Conservation (phyloP, 2,888 invertebrate species). For the Eristalis tenax region DNA sequence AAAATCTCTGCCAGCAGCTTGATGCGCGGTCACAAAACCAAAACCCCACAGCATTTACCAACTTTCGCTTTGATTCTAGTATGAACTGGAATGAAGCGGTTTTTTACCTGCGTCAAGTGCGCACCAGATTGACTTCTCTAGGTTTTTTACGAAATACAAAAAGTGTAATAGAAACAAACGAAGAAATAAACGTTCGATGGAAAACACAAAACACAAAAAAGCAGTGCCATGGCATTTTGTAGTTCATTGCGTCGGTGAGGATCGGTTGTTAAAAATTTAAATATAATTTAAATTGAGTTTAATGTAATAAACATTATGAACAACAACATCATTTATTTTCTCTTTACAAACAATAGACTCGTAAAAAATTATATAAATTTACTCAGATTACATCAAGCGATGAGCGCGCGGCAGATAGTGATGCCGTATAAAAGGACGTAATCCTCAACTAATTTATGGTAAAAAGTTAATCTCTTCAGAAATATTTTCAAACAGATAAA, state of each 20-base stretch:
- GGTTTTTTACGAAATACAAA: conserved; percentile 25
- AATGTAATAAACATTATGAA: not conserved
- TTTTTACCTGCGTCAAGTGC: conserved; percentile 63
- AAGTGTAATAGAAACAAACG: conserved; percentile 5
- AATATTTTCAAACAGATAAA: conserved; percentile 16
- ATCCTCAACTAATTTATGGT: conserved; percentile 20
- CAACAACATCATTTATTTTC: not conserved
- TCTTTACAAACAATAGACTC: not conserved
- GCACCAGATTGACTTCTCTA: conserved; percentile 54
- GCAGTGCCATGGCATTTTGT: not conserved
- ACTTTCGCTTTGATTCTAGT: conserved; percentile 72
- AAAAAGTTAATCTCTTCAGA: conserved; percentile 7
- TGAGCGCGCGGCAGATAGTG: conserved; percentile 10
- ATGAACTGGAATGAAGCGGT: conserved; percentile 64
- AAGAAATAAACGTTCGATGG: not conserved
- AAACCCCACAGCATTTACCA: conserved; percentile 51
- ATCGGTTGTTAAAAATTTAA: not conserved
- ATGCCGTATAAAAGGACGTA: conserved; percentile 22
- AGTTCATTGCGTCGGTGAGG: not conserved
- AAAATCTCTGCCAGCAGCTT: conserved; percentile 51
- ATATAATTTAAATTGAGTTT: not conserved
- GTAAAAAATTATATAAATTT: not conserved
- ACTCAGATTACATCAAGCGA: not conserved
- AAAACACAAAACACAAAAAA: not conserved
- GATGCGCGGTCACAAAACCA: conserved; percentile 32